Percentiles rank a stretch among this genome's conserved stretches.
These are phyloP conservation scores for Riptortus pedestris DNA, from an alignment of 1,140 invertebrate species.

Conservation along the genomic window DNA sequence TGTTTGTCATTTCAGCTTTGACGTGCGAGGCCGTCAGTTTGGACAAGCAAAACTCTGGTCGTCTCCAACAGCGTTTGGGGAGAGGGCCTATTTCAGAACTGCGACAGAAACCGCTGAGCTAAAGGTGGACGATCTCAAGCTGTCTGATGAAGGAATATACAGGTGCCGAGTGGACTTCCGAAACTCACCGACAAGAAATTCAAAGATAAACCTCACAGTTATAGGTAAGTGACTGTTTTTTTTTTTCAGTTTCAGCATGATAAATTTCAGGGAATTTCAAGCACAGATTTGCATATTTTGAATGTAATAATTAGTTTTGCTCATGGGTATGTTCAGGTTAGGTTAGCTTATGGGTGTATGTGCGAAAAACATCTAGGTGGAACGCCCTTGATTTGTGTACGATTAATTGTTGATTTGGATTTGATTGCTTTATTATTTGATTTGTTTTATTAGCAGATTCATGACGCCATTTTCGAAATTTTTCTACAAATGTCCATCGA, in stretches of 20 bases:
- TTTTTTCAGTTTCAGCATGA: background rate
- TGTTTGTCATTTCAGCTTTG: slow-evolving; percentile 70
- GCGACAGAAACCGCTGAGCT: slow-evolving; percentile 56
- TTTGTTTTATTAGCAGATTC: no score
- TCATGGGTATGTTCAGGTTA: no score
- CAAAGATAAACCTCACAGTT: slow-evolving; percentile 75
- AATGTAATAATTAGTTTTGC: no score
- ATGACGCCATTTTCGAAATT: no score
- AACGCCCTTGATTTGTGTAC: no score
- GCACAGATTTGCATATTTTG: no score
- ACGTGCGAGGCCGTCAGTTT: slow-evolving; percentile 63
- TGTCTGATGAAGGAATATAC: slow-evolving; percentile 69
- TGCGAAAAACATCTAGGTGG: no score
- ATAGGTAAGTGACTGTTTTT: slow-evolving; percentile 55
- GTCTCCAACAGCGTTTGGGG: slow-evolving; percentile 61
- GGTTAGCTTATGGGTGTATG: no score
- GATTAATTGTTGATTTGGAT: no score
- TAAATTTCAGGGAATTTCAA: no score
- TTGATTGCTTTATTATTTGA: no score
- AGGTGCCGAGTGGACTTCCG: slow-evolving; percentile 78
- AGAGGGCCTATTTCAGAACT: slow-evolving; percentile 61
- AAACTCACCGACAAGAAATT: slow-evolving; percentile 73
- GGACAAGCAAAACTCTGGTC: slow-evolving; percentile 70
- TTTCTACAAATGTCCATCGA: no score
- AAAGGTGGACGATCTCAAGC: slow-evolving; percentile 57